Base-by-base conservation (phyloP, 2,113 vertebrate genomes). In the Atlantisia rogersi region DNA sequence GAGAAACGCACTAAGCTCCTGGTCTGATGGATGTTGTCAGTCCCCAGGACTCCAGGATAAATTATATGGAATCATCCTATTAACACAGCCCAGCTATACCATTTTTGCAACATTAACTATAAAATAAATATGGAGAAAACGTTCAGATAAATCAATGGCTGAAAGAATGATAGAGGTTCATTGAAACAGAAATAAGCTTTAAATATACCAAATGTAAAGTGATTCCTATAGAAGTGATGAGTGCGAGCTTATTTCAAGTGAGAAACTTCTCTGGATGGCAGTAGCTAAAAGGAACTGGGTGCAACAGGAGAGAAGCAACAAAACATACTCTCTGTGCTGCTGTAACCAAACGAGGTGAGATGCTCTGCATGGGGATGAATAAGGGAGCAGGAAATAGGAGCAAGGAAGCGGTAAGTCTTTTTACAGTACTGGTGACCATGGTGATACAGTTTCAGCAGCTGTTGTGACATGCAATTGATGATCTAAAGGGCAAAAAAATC, bases 121-220 rank as follows among this genome's bases (percentile, higher is more conserved):
- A 73, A 82, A 96, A 90, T 88, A 82, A 64, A 59, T 73, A 37
- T 50, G 53, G 74, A 76, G 68, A 50, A 82, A 70, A 56, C 2
- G 6, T 75, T 77, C 59, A 46, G 48, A 82, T 92, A 84, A 93
- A 85, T 94, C 70, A 88, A 2, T 3, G 3, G 7, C 12, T 78
- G 65, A 78, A 82, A 71, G 52, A 82, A 44, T 63, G 82, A 70
- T 90, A 79, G 53, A 50, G 8, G 12, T 71, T 90, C 37, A 55
- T 9, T 79, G 65, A 78, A 88, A 92, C 56, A 88, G 65, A 85
- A 93, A 70, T 53, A 71, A 87, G 28, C 52, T 94, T 94, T 89
- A 84, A 85, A 89, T 86, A 56, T 7, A 62, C 26, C 35, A 60
- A 90, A 78, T 32, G 18, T 59, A 40, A 77, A 89, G 78, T 3